Evolutionary conservation across 2,797 vertebrate genomes (phyloP).

Genomic region (Melanogrammus aeglefinus): DNA sequence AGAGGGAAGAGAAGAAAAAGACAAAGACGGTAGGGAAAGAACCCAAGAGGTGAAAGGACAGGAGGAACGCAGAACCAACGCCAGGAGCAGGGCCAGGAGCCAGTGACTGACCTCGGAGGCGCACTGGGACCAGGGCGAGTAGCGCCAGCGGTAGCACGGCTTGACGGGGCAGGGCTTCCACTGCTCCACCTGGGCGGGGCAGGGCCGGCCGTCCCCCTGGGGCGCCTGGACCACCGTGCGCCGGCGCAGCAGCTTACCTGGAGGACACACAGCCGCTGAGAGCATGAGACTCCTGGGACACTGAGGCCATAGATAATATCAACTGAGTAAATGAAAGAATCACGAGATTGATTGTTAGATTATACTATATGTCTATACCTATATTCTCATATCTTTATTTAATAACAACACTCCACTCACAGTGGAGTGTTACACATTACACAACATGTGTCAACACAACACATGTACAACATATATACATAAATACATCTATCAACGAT

Average conservation of each 20-base stretch:
- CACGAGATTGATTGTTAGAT: too few species aligned
- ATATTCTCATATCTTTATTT: too few species aligned
- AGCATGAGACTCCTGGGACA: too few species aligned
- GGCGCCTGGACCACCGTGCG: conserved; percentile 85
- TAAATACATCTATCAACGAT: too few species aligned
- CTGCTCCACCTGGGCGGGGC: conserved; percentile 87
- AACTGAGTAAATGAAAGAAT: too few species aligned
- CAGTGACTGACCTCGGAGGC: conserved; percentile 84
- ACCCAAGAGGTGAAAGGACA: background rate
- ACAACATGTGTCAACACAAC: too few species aligned
- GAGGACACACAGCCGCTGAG: conserved; percentile 5
- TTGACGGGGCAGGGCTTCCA: conserved; percentile 93
- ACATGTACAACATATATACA: too few species aligned
- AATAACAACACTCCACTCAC: too few species aligned
- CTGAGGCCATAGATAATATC: too few species aligned
- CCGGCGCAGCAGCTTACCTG: conserved; percentile 88
- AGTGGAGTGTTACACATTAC: too few species aligned
- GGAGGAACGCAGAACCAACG: background rate
- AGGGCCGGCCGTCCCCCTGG: conserved; percentile 92
- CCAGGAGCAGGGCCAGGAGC: background rate
- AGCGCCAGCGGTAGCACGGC: conserved; percentile 92
- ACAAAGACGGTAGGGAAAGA: too few species aligned
- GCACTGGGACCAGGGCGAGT: conserved; percentile 87
- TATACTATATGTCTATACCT: too few species aligned
- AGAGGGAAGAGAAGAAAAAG: background rate